Conservation (phyloP, 2,113 vertebrate genomes). For the Riparia riparia region DNA sequence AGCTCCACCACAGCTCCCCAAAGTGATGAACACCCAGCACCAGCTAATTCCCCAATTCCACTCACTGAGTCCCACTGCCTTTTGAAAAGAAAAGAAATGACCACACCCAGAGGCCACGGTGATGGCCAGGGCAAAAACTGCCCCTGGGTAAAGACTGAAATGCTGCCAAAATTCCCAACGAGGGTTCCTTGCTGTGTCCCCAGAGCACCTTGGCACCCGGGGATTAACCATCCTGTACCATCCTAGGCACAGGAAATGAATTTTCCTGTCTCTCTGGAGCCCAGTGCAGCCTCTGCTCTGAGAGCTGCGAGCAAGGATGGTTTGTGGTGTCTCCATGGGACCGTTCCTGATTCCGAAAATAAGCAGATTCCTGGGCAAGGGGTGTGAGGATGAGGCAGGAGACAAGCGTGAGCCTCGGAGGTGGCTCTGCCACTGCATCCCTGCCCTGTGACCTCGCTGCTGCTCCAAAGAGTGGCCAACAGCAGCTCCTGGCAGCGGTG, state of each 20-base stretch:
- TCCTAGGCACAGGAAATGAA: neutral
- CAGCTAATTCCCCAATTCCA: neutral
- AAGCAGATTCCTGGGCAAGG: neutral
- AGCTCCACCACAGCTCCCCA: neutral
- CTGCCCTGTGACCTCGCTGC: rapidly evolving
- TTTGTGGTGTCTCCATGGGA: neutral
- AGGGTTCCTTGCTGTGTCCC: neutral
- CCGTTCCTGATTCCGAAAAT: neutral
- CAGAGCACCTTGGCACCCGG: neutral
- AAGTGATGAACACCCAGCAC: neutral
- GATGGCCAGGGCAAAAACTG: neutral
- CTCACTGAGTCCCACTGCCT: neutral
- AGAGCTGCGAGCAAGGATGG: neutral
- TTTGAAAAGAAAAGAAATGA: neutral
- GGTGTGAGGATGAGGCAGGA: neutral
- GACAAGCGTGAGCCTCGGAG: rapidly evolving
- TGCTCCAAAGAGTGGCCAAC: rapidly evolving
- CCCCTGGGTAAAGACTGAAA: neutral
- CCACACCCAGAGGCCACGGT: neutral
- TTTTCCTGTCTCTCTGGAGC: neutral
- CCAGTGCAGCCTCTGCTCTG: neutral
- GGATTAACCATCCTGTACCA: neutral
- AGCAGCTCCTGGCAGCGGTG: neutral
- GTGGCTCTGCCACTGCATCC: neutral
- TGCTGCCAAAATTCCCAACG: neutral